Evolutionary conservation across 2,888 invertebrate genomes (phyloP).

Genomic region (Ornithoptera priamus): DNA sequence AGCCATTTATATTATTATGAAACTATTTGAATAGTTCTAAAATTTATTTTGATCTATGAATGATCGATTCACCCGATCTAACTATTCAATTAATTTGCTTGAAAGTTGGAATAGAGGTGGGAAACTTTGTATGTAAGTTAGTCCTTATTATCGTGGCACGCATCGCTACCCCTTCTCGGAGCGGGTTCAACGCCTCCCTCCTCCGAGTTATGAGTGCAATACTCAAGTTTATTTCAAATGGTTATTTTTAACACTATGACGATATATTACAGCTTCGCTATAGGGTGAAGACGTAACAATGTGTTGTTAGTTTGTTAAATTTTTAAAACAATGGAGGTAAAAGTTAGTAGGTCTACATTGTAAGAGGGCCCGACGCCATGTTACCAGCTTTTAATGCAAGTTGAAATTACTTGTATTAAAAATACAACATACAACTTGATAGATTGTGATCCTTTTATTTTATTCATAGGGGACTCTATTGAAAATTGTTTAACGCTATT

Average conservation of each 20-base stretch:
- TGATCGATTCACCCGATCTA: not conserved
- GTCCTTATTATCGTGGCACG: not conserved
- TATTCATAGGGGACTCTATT: too few species aligned
- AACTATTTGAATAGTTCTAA: not conserved
- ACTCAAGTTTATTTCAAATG: not conserved
- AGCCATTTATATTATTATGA: not conserved
- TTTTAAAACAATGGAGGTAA: not conserved
- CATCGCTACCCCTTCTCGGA: not conserved
- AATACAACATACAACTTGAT: too few species aligned
- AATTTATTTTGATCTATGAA: not conserved
- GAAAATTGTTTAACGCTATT: too few species aligned
- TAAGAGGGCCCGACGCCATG: not conserved
- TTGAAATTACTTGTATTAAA: too few species aligned
- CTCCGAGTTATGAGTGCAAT: constrained; percentile 3
- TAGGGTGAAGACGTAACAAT: not conserved
- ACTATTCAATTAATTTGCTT: constrained; percentile 3
- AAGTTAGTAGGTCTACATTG: not conserved
- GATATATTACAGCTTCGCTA: not conserved
- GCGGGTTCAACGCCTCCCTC: not conserved
- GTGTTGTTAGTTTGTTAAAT: not conserved
- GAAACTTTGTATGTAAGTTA: constrained; percentile 4
- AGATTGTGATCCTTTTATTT: too few species aligned
- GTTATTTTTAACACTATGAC: not conserved
- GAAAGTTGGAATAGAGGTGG: not conserved
- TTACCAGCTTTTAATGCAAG: too few species aligned